Evolutionary conservation across 2,113 vertebrate genomes (phyloP).

Genomic region (Dunckerocampus dactyliophorus): DNA sequence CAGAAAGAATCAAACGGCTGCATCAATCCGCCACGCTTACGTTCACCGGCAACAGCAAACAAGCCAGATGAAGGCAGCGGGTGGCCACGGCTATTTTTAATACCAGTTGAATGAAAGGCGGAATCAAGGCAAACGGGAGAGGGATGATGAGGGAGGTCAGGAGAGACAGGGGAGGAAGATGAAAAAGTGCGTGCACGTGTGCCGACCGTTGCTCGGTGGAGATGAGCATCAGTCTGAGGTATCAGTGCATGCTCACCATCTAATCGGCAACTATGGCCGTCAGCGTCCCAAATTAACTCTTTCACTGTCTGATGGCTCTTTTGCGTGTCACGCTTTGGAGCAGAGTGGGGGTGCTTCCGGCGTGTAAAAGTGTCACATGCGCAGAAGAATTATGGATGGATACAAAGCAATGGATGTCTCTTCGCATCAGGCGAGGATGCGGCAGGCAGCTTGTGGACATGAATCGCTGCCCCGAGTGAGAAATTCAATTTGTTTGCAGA

Average conservation of each 20-base stretch:
- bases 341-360: neutral
- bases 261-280: too few relatives aligned
- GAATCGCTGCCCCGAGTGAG: neutral
- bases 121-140: neutral
- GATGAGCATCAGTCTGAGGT: neutral
- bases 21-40: neutral
- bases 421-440: neutral
- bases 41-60: neutral
- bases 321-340: neutral
- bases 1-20: neutral
- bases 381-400: neutral
- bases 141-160: neutral
- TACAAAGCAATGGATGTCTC: neutral
- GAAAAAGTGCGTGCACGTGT: neutral
- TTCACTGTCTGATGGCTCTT: neutral
- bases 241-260: neutral
- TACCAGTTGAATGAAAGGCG: neutral
- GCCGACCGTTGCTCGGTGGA: neutral
- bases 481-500: neutral
- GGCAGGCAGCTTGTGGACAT: neutral
- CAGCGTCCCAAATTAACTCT: neutral
- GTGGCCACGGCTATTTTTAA: neutral
- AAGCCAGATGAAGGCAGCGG: conserved; percentile 1
- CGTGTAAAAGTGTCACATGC: neutral
- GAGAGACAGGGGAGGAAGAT: conserved; percentile 2